Evolutionary conservation across 2,797 vertebrate genomes (phyloP).

Genomic region (Myotis pilosus): DNA sequence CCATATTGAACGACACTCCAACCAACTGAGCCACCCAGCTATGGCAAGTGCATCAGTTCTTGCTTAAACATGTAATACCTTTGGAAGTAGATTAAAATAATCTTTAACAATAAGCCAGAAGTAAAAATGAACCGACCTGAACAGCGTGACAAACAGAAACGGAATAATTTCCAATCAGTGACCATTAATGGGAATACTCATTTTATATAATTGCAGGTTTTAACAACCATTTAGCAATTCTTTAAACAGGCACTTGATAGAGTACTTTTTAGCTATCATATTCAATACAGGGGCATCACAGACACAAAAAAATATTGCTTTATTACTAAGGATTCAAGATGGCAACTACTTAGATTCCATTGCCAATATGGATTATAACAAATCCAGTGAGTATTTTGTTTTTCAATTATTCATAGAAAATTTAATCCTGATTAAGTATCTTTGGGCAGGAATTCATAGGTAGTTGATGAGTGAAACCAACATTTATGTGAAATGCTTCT

Average conservation of each 20-base stretch:
- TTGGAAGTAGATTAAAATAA: slow-evolving; percentile 66
- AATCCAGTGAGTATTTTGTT: slow-evolving; percentile 89
- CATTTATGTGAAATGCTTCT: slow-evolving; percentile 88
- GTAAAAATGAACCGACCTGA: slow-evolving; percentile 50
- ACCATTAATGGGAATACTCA: slow-evolving; percentile 58
- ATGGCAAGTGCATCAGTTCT: not conserved
- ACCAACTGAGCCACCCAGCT: not conserved
- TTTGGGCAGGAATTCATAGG: slow-evolving; percentile 88
- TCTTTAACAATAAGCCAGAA: not conserved
- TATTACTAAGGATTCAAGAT: slow-evolving; percentile 86
- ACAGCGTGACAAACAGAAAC: slow-evolving; percentile 51
- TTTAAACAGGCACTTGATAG: slow-evolving; percentile 80
- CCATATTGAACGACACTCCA: not conserved
- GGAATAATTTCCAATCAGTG: slow-evolving; percentile 51
- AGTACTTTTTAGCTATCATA: slow-evolving; percentile 78
- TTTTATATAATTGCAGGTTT: slow-evolving; percentile 45
- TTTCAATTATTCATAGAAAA: slow-evolving; percentile 91
- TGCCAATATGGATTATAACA: slow-evolving; percentile 88
- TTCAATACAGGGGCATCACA: slow-evolving; percentile 77
- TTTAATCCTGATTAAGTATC: slow-evolving; percentile 91
- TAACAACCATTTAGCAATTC: slow-evolving; percentile 65
- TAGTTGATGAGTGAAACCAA: slow-evolving; percentile 87
- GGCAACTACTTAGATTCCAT: slow-evolving; percentile 86
- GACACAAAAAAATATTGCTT: slow-evolving; percentile 78
- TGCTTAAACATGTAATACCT: slow-evolving; percentile 40